A percentile compares a stretch with the other conserved stretches of the same genome.
Evolutionary conservation across 2,797 vertebrate genomes (phyloP).

Genomic region (Lateolabrax maculatus): DNA sequence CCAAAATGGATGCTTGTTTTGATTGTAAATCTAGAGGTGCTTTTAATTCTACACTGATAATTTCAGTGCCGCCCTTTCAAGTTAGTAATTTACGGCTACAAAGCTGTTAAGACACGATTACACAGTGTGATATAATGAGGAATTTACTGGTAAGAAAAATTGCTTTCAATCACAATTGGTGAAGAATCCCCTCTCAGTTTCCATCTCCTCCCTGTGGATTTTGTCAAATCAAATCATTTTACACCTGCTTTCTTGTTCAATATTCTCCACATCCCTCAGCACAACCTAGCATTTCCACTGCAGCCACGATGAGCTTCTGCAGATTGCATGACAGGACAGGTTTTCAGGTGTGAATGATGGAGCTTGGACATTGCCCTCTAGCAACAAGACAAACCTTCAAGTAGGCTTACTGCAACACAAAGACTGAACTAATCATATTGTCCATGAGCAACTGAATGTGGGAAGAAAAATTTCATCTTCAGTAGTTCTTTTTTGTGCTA

Average conservation of each 20-base stretch:
- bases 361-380: constrained; percentile 12
- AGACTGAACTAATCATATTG: neutral
- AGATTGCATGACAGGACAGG: constrained; percentile 1
- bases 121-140: constrained; percentile 15
- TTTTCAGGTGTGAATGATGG: constrained; percentile 22
- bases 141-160: constrained; percentile 35
- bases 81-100: constrained; percentile 31
- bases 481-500: neutral
- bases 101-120: constrained; percentile 23
- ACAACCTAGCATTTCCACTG: neutral
- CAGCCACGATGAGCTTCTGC: neutral
- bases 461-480: neutral
- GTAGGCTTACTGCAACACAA: neutral
- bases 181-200: constrained; percentile 18
- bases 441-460: neutral
- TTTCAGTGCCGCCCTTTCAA: constrained; percentile 1
- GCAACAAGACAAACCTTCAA: constrained; percentile 1
- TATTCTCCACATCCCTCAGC: neutral
- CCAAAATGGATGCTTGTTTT: constrained; percentile 32
- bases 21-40: constrained; percentile 15
- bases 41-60: constrained; percentile 17
- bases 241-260: neutral
- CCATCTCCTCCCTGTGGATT: constrained; percentile 25
- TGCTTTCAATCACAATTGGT: constrained; percentile 6
- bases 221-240: constrained; percentile 22